A percentile compares a stretch with the other conserved stretches of the same genome.
Evolutionary conservation across 2,797 vertebrate genomes (phyloP).

Genomic region (Chelidonichthys spinosus): DNA sequence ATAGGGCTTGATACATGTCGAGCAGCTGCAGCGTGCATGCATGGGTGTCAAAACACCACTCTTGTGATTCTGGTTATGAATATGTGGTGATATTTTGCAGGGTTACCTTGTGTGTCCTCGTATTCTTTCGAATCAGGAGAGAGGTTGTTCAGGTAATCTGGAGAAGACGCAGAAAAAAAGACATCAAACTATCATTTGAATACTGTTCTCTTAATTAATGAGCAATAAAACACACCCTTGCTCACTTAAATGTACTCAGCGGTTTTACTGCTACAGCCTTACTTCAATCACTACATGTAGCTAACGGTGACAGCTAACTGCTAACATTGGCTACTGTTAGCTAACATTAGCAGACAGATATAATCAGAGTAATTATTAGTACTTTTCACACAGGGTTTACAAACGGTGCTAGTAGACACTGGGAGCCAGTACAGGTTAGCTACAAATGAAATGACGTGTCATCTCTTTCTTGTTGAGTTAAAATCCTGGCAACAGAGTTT

Average conservation of each 20-base stretch:
- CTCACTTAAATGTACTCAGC: no score
- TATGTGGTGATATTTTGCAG: conserved; percentile 2
- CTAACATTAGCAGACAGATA: no score
- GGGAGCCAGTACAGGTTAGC: neutral
- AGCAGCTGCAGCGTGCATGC: conserved; percentile 45
- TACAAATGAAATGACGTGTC: neutral
- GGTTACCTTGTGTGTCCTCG: conserved; percentile 93
- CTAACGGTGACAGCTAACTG: no score
- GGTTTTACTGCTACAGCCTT: neutral
- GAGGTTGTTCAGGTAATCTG: conserved; percentile 98
- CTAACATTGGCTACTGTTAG: neutral
- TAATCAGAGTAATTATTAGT: no score
- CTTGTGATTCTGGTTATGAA: neutral
- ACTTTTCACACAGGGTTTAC: no score
- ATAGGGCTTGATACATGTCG: conserved; percentile 4
- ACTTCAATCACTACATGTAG: neutral
- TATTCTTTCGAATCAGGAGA: conserved; percentile 96
- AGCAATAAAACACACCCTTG: neutral
- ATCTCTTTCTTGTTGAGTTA: neutral
- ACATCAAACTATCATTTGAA: neutral
- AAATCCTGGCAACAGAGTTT: neutral
- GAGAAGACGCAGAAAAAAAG: conserved; percentile 29
- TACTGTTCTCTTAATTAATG: neutral
- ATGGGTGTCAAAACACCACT: conserved; percentile 1
- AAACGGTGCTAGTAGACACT: neutral